phyloP scores from a whole-genome alignment of 2,888 invertebrate genomes.

The Lasioglossum zephyrum region DNA sequence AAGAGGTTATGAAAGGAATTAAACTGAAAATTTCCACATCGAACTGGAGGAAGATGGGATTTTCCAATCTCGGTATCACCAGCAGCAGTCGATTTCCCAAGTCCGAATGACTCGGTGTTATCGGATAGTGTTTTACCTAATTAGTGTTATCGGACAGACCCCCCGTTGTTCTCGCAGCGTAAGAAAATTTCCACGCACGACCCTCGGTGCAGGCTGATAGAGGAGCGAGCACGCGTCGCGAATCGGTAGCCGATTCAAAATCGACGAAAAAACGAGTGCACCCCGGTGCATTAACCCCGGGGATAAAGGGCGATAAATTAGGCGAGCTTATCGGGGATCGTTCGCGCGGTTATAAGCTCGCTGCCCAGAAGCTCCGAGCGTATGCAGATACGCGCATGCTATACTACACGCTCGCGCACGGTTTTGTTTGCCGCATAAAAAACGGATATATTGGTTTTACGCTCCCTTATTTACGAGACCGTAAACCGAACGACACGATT shows the following conservation, averaged over 20 bases:
- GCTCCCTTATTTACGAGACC: conserved; percentile 81
- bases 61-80: background rate
- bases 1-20: background rate
- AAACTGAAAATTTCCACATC: background rate
- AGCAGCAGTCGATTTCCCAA: background rate
- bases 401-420: conserved; percentile 38
- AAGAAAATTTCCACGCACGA: background rate
- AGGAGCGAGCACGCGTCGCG: conserved; percentile 36
- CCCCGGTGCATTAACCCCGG: conserved; percentile 61
- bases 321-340: conserved; percentile 80
- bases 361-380: conserved; percentile 73
- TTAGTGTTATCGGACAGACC: background rate
- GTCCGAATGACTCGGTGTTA: background rate
- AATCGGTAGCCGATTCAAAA: conserved; percentile 69
- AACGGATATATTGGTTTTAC: conserved; percentile 79
- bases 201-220: background rate
- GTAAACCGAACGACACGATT: conserved; percentile 75
- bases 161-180: conserved; percentile 7
- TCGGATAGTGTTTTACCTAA: background rate
- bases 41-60: background rate
- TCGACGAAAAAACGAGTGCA: conserved; percentile 29
- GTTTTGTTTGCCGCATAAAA: conserved; percentile 72
- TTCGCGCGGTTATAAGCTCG: conserved; percentile 68
- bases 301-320: conserved; percentile 80
- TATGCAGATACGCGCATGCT: conserved; percentile 67